Evolutionary conservation across 2,797 vertebrate species (phyloP).

Genomic region (Halcyon smyrnensis): DNA sequence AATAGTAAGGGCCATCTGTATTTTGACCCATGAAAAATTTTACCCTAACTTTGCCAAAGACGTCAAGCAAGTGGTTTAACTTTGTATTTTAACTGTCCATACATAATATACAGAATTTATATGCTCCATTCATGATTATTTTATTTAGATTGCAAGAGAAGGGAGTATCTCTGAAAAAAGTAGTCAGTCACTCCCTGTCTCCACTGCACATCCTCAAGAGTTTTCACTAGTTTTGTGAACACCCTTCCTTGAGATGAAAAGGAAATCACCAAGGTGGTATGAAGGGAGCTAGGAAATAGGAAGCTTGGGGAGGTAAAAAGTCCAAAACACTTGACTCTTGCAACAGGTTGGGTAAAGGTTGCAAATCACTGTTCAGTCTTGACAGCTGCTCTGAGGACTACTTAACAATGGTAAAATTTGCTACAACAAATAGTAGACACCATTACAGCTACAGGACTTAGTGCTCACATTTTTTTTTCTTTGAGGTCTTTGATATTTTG

Average conservation of each 20-base stretch:
- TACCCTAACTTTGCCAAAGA: background rate
- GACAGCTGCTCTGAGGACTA: background rate
- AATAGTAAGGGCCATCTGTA: background rate
- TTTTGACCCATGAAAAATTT: background rate
- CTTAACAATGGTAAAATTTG: background rate
- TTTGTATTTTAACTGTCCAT: background rate
- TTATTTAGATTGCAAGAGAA: background rate
- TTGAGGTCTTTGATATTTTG: background rate
- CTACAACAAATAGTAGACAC: background rate
- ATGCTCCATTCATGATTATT: background rate
- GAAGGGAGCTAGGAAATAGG: background rate
- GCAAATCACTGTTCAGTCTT: background rate
- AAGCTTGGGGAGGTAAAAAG: background rate
- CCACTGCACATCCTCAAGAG: background rate
- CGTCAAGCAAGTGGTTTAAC: background rate
- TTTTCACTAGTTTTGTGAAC: background rate
- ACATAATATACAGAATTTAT: background rate
- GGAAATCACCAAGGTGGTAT: background rate
- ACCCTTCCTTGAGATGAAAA: background rate
- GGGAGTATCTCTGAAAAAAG: background rate
- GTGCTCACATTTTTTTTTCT: background rate
- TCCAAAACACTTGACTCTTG: background rate
- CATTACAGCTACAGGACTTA: background rate
- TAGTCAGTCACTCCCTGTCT: background rate
- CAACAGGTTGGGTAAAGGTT: background rate